Percentiles rank a stretch among this genome's conserved stretches.
Conservation (phyloP, 2,797 vertebrate species). For the Silurus lanzhouensis region DNA sequence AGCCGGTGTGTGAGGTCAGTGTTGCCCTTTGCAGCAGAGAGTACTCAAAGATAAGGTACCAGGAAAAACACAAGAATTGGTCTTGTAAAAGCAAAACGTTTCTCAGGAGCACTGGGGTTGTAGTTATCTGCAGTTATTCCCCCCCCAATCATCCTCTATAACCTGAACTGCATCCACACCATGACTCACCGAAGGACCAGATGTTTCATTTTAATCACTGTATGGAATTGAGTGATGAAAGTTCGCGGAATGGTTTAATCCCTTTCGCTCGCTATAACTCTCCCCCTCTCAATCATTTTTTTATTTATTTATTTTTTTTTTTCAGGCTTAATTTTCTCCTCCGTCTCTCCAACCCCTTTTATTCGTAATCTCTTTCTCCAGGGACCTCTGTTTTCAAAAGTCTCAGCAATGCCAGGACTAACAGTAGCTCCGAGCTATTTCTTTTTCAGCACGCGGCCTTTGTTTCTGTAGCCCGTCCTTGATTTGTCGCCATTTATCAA, state of each 20-base stretch:
- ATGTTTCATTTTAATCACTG: slow-evolving; percentile 62
- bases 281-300: background rate
- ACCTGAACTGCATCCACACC: background rate
- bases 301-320: background rate
- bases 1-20: slow-evolving; percentile 1
- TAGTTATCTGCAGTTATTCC: background rate
- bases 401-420: slow-evolving; percentile 4
- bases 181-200: slow-evolving; percentile 47
- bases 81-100: background rate
- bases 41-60: background rate
- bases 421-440: slow-evolving; percentile 17
- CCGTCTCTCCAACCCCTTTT: background rate
- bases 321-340: slow-evolving; percentile 10
- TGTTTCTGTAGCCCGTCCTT: background rate
- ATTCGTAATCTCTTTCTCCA: slow-evolving; percentile 33
- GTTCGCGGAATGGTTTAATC: slow-evolving; percentile 55
- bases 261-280: slow-evolving; percentile 14
- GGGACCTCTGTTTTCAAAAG: slow-evolving; percentile 11
- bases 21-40: slow-evolving; percentile 1
- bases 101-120: background rate
- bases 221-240: slow-evolving; percentile 43
- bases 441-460: background rate
- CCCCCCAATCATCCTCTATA: background rate
- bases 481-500: background rate
- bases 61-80: background rate